Evolutionary conservation across 2,113 vertebrate species (phyloP).

Genomic region (Pelodiscus sinensis): DNA sequence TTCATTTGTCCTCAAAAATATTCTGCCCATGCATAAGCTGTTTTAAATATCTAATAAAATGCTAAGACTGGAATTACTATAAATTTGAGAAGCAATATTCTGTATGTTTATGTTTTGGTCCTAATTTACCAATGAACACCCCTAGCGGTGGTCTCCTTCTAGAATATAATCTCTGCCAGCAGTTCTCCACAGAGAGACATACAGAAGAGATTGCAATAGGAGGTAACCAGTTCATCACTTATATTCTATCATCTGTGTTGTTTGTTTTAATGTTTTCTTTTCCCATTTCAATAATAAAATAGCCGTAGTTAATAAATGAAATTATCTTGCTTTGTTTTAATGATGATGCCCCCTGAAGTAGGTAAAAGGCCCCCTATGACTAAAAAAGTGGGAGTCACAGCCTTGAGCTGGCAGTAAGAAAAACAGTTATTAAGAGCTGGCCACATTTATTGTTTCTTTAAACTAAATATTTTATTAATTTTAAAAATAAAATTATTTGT

Average conservation of each 20-base stretch:
- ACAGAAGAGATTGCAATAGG: background rate
- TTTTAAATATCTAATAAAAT: background rate
- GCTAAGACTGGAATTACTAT: background rate
- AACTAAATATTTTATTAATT: background rate
- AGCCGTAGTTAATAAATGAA: background rate
- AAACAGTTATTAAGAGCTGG: background rate
- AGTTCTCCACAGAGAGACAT: background rate
- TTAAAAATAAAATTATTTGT: background rate
- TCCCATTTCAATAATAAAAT: background rate
- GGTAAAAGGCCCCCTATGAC: background rate
- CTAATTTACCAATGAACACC: background rate
- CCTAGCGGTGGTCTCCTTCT: background rate
- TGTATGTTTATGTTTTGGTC: background rate
- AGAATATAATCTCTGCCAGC: background rate
- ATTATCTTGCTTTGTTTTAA: background rate
- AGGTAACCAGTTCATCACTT: background rate
- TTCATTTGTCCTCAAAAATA: background rate
- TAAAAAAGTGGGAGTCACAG: background rate
- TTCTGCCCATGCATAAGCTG: background rate
- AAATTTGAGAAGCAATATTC: background rate
- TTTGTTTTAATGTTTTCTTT: background rate
- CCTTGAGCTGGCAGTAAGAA: background rate
- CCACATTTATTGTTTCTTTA: background rate
- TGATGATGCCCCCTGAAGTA: background rate
- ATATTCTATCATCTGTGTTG: background rate